Evolutionary conservation across 2,797 vertebrate genomes (phyloP).

Genomic region (Apodemus agrarius): DNA sequence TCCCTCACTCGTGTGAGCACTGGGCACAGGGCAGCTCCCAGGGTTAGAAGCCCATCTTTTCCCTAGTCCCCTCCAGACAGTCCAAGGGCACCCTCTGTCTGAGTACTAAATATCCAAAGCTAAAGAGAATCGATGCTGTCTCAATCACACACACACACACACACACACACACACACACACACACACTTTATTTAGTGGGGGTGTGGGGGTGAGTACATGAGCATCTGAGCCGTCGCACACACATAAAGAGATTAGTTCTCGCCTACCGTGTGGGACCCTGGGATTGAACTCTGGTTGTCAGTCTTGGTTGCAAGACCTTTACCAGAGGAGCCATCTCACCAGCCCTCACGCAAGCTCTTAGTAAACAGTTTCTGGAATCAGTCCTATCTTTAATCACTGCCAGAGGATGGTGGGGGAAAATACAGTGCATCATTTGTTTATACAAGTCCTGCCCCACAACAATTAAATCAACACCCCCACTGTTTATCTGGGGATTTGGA

Average conservation of each 20-base stretch:
- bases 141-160: neutral
- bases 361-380: neutral
- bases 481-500: neutral
- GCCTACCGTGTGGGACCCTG: neutral
- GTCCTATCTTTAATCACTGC: neutral
- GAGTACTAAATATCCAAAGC: slow-evolving; percentile 24
- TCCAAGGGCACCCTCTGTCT: slow-evolving; percentile 76
- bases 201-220: too few relatives aligned
- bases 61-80: neutral
- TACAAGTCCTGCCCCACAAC: neutral
- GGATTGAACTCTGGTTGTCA: neutral
- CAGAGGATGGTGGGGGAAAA: neutral
- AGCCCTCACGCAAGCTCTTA: slow-evolving; percentile 13
- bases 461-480: neutral
- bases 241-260: neutral
- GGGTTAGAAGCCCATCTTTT: neutral
- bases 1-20: neutral
- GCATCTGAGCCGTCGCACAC: neutral
- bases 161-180: neutral
- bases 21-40: neutral
- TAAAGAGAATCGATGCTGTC: neutral
- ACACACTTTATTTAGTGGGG: neutral
- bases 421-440: neutral
- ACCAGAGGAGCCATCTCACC: neutral
- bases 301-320: neutral